A percentile compares a stretch with the other conserved stretches of the same genome.
Conservation (phyloP, 1,140 invertebrate species). For the Battus philenor region DNA sequence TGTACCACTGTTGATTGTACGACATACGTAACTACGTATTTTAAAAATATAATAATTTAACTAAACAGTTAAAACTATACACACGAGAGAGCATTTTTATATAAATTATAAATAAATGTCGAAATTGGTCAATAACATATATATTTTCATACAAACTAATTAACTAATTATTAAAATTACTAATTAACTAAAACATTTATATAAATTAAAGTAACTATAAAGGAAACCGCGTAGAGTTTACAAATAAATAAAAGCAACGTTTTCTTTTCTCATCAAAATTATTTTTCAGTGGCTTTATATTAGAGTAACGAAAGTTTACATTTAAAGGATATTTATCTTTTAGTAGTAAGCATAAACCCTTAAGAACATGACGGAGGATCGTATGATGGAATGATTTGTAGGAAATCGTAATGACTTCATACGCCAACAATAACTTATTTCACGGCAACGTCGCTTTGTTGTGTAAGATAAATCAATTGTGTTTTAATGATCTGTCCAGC, state of each 20-base stretch:
- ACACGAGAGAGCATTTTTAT: no score
- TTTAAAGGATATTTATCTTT: no score
- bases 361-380: constrained; percentile 12
- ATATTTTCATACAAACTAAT: no score
- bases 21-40: no score
- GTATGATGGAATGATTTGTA: constrained; percentile 20
- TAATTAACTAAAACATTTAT: background rate
- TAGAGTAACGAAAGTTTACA: no score
- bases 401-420: constrained; percentile 20
- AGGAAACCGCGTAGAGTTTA: background rate
- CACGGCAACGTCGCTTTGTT: constrained; percentile 15
- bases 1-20: no score
- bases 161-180: background rate
- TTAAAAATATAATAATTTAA: no score
- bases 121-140: no score
- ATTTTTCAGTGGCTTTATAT: no score
- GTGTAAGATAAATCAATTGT: constrained; percentile 21
- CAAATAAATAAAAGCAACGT: background rate
- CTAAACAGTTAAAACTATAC: no score
- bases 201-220: background rate
- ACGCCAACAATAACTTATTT: constrained; percentile 18
- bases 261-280: background rate
- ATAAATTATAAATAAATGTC: no score
- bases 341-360: constrained; percentile 11
- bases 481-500: constrained; percentile 16